Evolutionary conservation across 2,888 invertebrate species (phyloP), one percentile per base, ranked within the genome.

Genomic region (Clusia tigrina): DNA sequence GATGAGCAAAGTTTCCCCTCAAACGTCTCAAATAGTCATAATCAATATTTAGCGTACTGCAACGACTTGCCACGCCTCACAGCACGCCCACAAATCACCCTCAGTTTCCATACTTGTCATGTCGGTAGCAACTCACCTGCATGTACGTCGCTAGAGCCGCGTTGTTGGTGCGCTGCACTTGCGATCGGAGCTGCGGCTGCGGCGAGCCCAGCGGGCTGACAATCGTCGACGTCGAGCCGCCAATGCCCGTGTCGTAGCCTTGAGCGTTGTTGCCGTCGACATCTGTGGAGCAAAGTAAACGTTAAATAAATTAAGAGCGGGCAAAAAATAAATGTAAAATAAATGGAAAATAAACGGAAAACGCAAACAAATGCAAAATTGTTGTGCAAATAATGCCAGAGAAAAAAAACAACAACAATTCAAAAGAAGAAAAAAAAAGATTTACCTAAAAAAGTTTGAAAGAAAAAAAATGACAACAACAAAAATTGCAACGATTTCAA

Each of bases 101-200:
- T n/a, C n/a, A n/a, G n/a, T n/a, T n/a, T n/a, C n/a, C n/a, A n/a
- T n/a, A n/a, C n/a, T n/a, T n/a, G n/a, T n/a, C n/a, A n/a, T n/a
- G n/a, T n/a, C n/a, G n/a, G n/a, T n/a, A 68, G 66, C 55, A 66
- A 78, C 81, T 82, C 79, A 89, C 88, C 85, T 89, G 88, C 88
- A 89, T 89, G 78, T 87, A 88, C 60, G 88, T 85, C 64, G 89
- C 88, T 79, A 89, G 87, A 78, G 89, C 88, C 57, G 89, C 59
- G 26, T 53, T 89, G 78, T 89, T 89, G 65, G 90, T 89, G 78
- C 89, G 89, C 67, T 80, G 79, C 67, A 89, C 86, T 82, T 88
- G 88, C 67, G 85, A 85, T 78, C 87, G 83, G 63, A 85, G 78
- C 68, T 86, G 85, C 32, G 86, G 82, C 71, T 84, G 85, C 58